These are phyloP conservation scores for Cladopsammia gracilis DNA, from an alignment of 64 coral and sea anemone species.

Conservation along the genomic window DNA sequence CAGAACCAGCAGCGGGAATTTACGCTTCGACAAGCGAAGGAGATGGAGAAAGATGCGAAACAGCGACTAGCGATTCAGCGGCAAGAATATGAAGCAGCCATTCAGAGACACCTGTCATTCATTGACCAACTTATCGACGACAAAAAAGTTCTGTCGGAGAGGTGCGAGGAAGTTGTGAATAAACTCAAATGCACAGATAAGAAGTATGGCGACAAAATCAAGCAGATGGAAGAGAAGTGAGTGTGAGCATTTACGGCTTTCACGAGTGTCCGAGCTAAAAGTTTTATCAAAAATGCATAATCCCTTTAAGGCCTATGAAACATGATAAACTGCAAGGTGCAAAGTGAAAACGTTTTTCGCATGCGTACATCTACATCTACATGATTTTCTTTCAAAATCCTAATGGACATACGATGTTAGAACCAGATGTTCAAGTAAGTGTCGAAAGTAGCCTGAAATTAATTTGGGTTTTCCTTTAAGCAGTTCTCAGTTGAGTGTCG, in stretches of 20 bases:
- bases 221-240: slow-evolving; percentile 93
- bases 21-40: slow-evolving; percentile 92
- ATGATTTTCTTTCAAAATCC: too few species aligned
- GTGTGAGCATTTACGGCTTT: not conserved
- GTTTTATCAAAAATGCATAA: too few species aligned
- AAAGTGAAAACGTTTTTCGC: too few species aligned
- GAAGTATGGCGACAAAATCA: slow-evolving; percentile 95
- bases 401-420: too few species aligned
- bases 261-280: too few species aligned
- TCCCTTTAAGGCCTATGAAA: too few species aligned
- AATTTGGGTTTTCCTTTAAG: too few species aligned
- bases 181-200: slow-evolving; percentile 97
- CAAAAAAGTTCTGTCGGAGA: slow-evolving; percentile 92
- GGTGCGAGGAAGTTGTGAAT: slow-evolving; percentile 94
- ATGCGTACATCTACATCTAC: too few species aligned
- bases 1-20: slow-evolving; percentile 99
- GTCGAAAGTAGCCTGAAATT: too few species aligned
- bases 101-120: slow-evolving; percentile 94
- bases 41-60: slow-evolving; percentile 97
- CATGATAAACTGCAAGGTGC: too few species aligned
- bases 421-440: too few species aligned
- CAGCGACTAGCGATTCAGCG: slow-evolving; percentile 88
- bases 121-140: slow-evolving; percentile 99
- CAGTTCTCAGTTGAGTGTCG: too few species aligned
- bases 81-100: slow-evolving; percentile 95